Evolutionary conservation across 2,113 vertebrate genomes (phyloP).

Genomic region (Scalopus aquaticus): DNA sequence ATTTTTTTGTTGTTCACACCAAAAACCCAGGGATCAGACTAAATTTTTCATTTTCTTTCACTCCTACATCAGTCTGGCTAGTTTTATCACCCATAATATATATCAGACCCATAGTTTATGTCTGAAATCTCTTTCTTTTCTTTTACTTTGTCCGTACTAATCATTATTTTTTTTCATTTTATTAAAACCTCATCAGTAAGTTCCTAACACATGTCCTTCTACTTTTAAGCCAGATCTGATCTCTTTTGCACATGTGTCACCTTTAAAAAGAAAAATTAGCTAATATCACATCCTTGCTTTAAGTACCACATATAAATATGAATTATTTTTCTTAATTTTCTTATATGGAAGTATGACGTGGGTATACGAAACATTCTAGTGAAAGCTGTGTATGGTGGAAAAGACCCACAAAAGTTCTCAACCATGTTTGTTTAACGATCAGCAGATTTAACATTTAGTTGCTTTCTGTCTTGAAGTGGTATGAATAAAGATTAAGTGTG

Average conservation of each 20-base stretch:
- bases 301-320: background rate
- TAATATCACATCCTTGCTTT: background rate
- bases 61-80: background rate
- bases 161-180: background rate
- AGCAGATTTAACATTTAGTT: no score
- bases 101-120: background rate
- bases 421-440: no score
- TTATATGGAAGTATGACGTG: background rate
- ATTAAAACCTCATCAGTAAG: background rate
- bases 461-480: background rate
- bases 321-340: background rate
- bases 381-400: no score
- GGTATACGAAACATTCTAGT: background rate
- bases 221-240: background rate
- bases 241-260: background rate
- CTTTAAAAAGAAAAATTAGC: background rate
- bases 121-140: background rate
- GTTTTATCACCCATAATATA: background rate
- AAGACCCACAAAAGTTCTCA: no score
- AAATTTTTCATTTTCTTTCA: background rate
- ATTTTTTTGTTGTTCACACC: background rate
- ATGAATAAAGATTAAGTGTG: background rate
- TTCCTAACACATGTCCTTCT: background rate
- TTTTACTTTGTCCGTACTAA: background rate
- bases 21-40: background rate